Percentiles rank a stretch among this genome's conserved stretches.
These are phyloP conservation scores for Brachypterus glaber DNA, from an alignment of 2,888 invertebrate species.

Conservation along the genomic window DNA sequence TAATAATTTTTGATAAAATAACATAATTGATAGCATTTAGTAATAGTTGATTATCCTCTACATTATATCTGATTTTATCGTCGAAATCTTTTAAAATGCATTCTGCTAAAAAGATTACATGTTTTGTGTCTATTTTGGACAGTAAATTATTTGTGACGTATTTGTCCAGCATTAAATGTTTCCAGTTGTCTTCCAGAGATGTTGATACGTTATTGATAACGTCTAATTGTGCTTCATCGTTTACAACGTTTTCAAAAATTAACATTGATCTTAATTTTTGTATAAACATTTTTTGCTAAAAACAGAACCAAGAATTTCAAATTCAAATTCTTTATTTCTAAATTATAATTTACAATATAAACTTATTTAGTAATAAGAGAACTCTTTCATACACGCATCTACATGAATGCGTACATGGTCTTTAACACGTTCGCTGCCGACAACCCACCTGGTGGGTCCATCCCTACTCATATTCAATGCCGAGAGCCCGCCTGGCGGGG, in stretches of 20 bases:
- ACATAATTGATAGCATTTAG: constrained; percentile 24
- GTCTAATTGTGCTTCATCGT: constrained; percentile 26
- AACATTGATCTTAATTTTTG: constrained; percentile 33
- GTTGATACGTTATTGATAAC: constrained; percentile 24
- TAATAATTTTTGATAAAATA: constrained; percentile 29
- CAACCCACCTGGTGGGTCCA: too few species aligned
- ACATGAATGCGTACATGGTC: too few species aligned
- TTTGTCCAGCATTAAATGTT: constrained; percentile 29
- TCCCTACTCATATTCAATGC: too few species aligned
- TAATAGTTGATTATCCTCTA: constrained; percentile 21
- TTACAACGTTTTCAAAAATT: constrained; percentile 30
- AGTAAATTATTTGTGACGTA: constrained; percentile 29
- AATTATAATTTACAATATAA: too few species aligned
- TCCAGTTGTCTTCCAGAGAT: constrained; percentile 29
- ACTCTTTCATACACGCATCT: too few species aligned
- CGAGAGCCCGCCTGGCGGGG: too few species aligned
- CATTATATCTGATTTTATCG: constrained; percentile 12
- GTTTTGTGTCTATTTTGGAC: constrained; percentile 25
- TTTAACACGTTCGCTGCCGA: too few species aligned
- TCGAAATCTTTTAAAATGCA: constrained; percentile 16
- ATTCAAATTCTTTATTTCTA: background rate
- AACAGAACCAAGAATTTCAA: constrained; percentile 17
- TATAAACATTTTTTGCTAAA: constrained; percentile 34
- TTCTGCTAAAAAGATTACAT: constrained; percentile 22
- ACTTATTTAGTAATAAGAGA: too few species aligned